These are phyloP conservation scores for Mormyrops attenuatus DNA, from an alignment of 2,797 vertebrate species.

Conservation along the genomic window DNA sequence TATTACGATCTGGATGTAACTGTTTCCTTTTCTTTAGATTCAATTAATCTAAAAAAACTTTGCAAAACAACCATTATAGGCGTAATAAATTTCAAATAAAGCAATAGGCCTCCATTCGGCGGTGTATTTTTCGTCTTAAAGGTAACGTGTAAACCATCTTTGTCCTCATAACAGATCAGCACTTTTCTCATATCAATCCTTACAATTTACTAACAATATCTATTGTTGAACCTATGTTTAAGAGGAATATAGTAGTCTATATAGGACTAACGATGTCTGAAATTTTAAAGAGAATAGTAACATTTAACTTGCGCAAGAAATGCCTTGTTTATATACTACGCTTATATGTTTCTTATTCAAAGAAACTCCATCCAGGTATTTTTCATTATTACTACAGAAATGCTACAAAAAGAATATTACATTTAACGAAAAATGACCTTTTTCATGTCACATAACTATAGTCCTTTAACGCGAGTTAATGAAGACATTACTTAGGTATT, in stretches of 20 bases:
- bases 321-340: not conserved
- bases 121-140: not conserved
- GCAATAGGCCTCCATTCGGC: not conserved
- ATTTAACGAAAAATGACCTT: not conserved
- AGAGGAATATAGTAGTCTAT: not conserved
- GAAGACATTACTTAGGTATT: not conserved
- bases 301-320: not conserved
- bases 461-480: not conserved
- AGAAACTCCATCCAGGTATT: not conserved
- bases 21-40: not conserved
- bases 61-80: not conserved
- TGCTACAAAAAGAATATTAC: not conserved
- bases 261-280: not conserved
- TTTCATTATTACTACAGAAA: not conserved
- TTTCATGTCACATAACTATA: not conserved
- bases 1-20: not conserved
- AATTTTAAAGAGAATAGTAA: not conserved
- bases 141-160: not conserved
- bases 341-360: not conserved
- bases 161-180: not conserved
- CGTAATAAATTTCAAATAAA: not conserved
- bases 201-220: not conserved
- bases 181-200: not conserved
- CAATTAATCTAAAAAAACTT: not conserved
- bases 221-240: not conserved